Evolutionary conservation across 2,113 vertebrate species (phyloP).

Genomic region (Tragelaphus scriptus): DNA sequence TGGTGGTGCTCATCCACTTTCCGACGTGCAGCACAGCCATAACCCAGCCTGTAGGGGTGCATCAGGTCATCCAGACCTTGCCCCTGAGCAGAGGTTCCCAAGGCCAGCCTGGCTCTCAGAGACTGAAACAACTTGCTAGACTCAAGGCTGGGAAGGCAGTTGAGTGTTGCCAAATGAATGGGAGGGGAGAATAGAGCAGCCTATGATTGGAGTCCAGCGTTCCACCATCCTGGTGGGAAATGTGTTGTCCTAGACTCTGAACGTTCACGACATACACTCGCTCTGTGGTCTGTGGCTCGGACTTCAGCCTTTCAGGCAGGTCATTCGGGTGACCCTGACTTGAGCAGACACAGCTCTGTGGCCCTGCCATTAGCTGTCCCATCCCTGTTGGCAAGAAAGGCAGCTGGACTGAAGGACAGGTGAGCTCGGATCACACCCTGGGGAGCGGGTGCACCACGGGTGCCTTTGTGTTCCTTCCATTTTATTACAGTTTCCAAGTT

Average conservation of each 20-base stretch:
- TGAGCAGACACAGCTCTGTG: neutral
- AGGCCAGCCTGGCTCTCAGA: neutral
- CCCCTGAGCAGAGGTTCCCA: conserved; percentile 8
- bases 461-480: neutral
- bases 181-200: neutral
- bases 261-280: neutral
- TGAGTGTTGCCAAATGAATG: neutral
- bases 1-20: neutral
- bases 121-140: neutral
- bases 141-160: neutral
- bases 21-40: neutral
- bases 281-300: neutral
- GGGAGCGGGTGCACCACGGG: neutral
- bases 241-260: neutral
- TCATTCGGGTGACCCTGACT: neutral
- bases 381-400: neutral
- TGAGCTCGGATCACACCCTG: neutral
- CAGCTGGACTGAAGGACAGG: neutral
- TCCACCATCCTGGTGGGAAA: neutral
- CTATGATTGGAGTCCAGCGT: neutral
- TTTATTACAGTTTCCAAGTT: neutral
- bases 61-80: neutral
- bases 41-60: neutral
- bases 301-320: neutral
- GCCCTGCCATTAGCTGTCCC: neutral